Evolutionary conservation across 2,113 vertebrate species (phyloP).

Genomic region (Pelecanoides urinatrix): DNA sequence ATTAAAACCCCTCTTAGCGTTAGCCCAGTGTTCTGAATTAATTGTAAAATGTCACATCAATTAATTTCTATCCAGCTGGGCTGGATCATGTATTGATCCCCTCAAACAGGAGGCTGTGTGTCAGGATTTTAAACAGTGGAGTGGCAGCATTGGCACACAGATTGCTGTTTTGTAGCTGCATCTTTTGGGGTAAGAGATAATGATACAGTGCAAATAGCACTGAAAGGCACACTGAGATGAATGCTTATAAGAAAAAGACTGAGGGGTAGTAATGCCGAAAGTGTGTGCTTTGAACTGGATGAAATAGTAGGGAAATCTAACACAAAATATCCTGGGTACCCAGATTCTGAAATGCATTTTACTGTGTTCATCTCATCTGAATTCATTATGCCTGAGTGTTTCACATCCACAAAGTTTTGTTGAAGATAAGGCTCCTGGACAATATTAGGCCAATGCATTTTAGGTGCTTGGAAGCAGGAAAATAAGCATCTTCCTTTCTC

Average conservation of each 20-base stretch:
- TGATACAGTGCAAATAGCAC: background rate
- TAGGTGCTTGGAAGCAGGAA: background rate
- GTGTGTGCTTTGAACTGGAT: background rate
- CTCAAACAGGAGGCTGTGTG: background rate
- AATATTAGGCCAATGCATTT: background rate
- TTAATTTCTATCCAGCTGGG: background rate
- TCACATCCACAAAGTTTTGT: background rate
- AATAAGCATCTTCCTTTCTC: background rate
- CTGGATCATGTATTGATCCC: background rate
- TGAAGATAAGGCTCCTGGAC: background rate
- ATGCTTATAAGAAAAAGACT: background rate
- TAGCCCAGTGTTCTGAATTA: slow-evolving; percentile 8
- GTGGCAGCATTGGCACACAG: background rate
- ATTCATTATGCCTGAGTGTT: background rate
- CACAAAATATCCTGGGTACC: background rate
- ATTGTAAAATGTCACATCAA: background rate
- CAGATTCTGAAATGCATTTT: background rate
- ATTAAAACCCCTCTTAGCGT: background rate
- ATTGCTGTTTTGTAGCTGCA: background rate
- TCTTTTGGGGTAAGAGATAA: background rate
- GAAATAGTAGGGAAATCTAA: background rate
- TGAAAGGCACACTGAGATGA: background rate
- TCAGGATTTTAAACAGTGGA: background rate
- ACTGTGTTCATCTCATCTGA: background rate
- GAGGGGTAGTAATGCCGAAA: background rate